Evolutionary conservation across 2,797 vertebrate species (phyloP), one percentile per base, ranked within the genome.

Genomic region (Rhincodon typus): DNA sequence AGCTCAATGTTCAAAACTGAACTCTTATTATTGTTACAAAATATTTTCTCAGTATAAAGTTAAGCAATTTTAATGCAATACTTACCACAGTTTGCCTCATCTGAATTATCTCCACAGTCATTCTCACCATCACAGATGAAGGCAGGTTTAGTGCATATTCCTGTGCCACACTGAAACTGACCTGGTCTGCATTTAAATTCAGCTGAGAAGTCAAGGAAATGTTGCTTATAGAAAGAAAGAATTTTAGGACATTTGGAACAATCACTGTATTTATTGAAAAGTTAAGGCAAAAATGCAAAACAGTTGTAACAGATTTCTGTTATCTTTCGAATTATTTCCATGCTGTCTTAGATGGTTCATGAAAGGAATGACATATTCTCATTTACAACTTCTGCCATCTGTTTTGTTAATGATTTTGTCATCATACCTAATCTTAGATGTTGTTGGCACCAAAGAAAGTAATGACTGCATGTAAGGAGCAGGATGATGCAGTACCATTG

Each of bases 41-140:
- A 91, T n/a, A 66, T 38, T 46, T 69, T 42, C 7, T 69, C 7
- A 42, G 42, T 67, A 3, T 69, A 12, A 38, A 93, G 62, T 19
- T 42, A 42, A 38, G 19, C 23, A 93, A 93, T 69, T 69, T n/a
- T 67, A 38, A 25, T 42, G 12, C 0, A 53, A n/a, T 95, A 96
- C 98, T 97, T 97, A 99, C 99, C 98, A 96, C 99, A 99, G 97
- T 99, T 99, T 96, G 99, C 97, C 96, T 99, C 99, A 93, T 99
- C 99, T 1, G 99, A 99, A 97, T 98, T 99, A 97, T 99, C 99
- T 94, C 99, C 98, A 96, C 99, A 99, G 70, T 99, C 99, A 4
- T 99, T 99, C 97, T 99, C 99, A 96, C 99, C 99, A 72, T 99
- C 99, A 96, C 99, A 99, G 97, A 99, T 99, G 97, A 99, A 99